Base-by-base conservation (phyloP, 2,797 vertebrate species). In the Choloepus didactylus region DNA sequence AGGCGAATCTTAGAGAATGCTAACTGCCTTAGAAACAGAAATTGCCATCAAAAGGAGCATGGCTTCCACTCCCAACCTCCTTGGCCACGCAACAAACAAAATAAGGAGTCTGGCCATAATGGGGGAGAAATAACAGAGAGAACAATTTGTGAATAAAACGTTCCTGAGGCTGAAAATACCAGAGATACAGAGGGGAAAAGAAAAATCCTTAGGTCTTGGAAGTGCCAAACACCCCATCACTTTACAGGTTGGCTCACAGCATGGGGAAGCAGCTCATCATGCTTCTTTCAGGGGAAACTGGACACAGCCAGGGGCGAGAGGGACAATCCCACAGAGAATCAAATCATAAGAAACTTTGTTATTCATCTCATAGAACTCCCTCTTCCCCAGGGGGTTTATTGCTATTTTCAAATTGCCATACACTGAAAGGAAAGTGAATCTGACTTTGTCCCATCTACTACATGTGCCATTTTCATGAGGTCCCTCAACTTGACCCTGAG, bases 1-100 rank as follows among this genome's bases (percentile, higher is more conserved):
- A 19, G 81, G 84, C 0, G 3, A 75, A 85, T 70, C 44, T 83
- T 64, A 23, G 66, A 41, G 84, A 81, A 79, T 25, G 16, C 49
- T 14, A 46, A 76, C 12, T 29, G 59, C 49, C 54, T 60, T 96
- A 75, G 70, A 93, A 93, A 95, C 83, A 95, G 73, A 80, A 49
- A 5, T 1, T 66, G 51, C 64, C 66, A n/a, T 54, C 16, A 5
- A 46, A 87, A 81, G 38, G 27, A 85, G n/a, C 46, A 35, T 41
- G n/a, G 66, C 23, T 89, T 87, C 81, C 72, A 56, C 15, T 25
- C 16, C 70, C 70, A 70, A 41, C 29, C 4, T 64, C 70, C 10
- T 10, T 8, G 38, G 35, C 51, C 70, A 35, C 46, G 35, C 54
- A 83, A 27, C 16, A 46, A 46, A 27, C 54, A 54, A 62, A 60